Percentiles rank a stretch among this genome's conserved stretches.
Evolutionary conservation across 2,888 invertebrate species (phyloP).

Genomic region (Hypena proboscidalis): DNA sequence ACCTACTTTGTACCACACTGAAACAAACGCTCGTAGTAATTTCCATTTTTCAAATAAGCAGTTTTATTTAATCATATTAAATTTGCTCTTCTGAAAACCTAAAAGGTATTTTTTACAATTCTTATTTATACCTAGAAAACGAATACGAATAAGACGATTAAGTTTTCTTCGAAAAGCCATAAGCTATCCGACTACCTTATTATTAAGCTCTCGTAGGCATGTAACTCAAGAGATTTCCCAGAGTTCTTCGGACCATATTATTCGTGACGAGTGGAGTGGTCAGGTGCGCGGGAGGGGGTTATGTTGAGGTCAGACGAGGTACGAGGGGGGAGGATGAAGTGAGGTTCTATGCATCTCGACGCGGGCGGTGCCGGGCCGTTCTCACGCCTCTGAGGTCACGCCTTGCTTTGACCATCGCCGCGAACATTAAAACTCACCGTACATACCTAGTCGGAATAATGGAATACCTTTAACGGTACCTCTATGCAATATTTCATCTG

Average conservation of each 20-base stretch:
- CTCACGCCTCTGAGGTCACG: constrained; percentile 83
- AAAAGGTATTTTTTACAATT: no score
- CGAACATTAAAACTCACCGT: constrained; percentile 50
- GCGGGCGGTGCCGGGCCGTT: constrained; percentile 68
- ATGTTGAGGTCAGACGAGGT: constrained; percentile 52
- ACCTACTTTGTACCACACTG: no score
- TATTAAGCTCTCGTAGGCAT: constrained; percentile 20
- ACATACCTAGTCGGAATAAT: constrained; percentile 55
- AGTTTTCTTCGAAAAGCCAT: no score
- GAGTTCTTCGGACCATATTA: constrained; percentile 35
- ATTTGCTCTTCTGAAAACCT: no score
- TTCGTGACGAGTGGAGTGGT: constrained; percentile 46
- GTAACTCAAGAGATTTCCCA: constrained; percentile 32
- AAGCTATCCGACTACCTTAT: constrained; percentile 15
- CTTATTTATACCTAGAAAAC: no score
- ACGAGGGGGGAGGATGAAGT: constrained; percentile 40
- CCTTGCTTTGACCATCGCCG: constrained; percentile 79
- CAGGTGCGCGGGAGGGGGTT: constrained; percentile 37
- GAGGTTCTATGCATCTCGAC: constrained; percentile 38
- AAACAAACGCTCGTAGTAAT: no score
- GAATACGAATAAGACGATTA: no score
- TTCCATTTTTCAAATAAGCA: no score
- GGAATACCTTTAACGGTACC: constrained; percentile 68
- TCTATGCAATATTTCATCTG: constrained; percentile 59
- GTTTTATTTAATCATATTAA: no score